Evolutionary conservation across 92 coral and sea anemone genomes (phyloP).

Genomic region (Phenganax marumi): DNA sequence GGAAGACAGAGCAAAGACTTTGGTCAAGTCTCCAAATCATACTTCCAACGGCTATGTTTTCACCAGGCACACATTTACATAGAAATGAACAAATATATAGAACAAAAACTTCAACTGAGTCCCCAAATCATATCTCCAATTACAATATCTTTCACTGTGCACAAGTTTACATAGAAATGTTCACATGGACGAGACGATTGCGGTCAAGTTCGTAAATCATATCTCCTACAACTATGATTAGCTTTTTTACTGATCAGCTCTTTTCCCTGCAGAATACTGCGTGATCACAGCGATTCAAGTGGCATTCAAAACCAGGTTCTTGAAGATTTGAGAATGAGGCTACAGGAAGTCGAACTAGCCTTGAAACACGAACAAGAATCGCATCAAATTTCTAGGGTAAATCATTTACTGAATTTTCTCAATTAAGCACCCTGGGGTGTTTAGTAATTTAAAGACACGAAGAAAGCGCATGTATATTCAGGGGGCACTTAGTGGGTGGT

Average conservation of each 20-base stretch:
- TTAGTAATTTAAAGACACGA: no score
- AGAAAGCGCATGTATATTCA: no score
- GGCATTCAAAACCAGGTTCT: constrained; percentile 93
- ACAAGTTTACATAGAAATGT: background rate
- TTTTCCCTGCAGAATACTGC: constrained; percentile 57
- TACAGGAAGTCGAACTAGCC: constrained; percentile 79
- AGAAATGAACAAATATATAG: no score
- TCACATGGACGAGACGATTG: background rate
- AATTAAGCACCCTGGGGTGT: background rate
- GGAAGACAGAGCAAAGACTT: background rate
- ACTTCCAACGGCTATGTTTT: background rate
- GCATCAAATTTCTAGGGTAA: constrained; percentile 77
- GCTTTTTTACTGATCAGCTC: background rate
- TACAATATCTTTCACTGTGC: no score
- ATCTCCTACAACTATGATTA: background rate
- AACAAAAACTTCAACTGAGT: no score
- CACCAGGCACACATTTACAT: no score
- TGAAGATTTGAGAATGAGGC: constrained; percentile 70
- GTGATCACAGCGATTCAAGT: constrained; percentile 88
- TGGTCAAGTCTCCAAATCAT: background rate
- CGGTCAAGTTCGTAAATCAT: background rate
- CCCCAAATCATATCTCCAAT: no score
- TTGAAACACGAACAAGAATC: constrained; percentile 71
- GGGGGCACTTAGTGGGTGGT: no score
- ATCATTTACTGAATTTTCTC: background rate